Evolutionary conservation across 30 jellyfish, hydroid and myxozoan species (phyloP), one percentile per base, ranked within the genome.

Genomic region (Hydractinia symbiolongicarpus): DNA sequence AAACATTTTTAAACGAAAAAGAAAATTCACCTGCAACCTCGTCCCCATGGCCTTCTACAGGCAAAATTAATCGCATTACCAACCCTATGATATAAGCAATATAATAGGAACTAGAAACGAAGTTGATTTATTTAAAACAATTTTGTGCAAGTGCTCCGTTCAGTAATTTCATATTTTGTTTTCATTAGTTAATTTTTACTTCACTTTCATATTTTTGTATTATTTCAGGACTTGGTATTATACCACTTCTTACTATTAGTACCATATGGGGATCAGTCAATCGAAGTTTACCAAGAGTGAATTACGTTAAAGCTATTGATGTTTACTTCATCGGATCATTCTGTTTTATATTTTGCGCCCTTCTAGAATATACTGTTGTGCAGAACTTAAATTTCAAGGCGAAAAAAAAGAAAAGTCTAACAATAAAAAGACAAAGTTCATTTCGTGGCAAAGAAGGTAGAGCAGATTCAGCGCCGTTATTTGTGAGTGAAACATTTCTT

Each of bases 271-370:
- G 90, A 5, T 71, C 94, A 6, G 88, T 91, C 20, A 91, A 91
- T 66, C 87, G 96, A 14, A 79, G 84, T 53, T 70, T 91, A 60
- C 97, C 97, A 21, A 72, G 91, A 7, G 95, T 86, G 13, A 88
- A 87, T 16, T 91, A 91, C 86, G 71, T 86, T 55, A 91, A 91
- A 76, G 97, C 97, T 8, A 89, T 91, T 6, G 97, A 91, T 57
- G 75, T 82, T 10, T 91, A 88, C 69, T 82, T 91, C 74, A 67
- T 91, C 88, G 97, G 83, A 5, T 91, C 97, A 8, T 91, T 91
- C 71, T 79, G 78, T 72, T 91, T 91, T 55, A 85, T 91, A 44
- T 81, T 91, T n/a, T 76, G 51, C 72, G 81, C 96, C 5, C 86
- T 91, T 20, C 91, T 91, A 66, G 95, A 91, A 74, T 91, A 81